Conservation (phyloP, 2,797 vertebrate genomes). For the Kryptolebias ocellatus region DNA sequence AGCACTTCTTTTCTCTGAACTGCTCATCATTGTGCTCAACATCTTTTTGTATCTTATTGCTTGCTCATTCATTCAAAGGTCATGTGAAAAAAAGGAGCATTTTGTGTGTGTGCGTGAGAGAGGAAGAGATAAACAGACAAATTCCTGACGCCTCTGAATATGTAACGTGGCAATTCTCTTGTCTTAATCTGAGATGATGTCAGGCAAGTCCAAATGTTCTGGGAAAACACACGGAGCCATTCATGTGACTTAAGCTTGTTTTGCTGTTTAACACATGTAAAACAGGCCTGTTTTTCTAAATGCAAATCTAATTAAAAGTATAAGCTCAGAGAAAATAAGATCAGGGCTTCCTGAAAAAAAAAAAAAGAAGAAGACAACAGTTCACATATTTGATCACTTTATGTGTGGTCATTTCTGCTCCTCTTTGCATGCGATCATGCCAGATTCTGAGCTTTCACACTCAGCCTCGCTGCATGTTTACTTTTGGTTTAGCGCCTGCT, state of each 20-base stretch:
- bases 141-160: constrained; percentile 50
- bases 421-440: constrained; percentile 24
- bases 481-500: constrained; percentile 82
- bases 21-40: background rate
- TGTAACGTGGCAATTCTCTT: constrained; percentile 46
- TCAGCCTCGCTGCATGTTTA: constrained; percentile 73
- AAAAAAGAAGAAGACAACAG: constrained; percentile 42
- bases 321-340: constrained; percentile 61
- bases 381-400: constrained; percentile 49
- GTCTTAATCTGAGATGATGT: constrained; percentile 46
- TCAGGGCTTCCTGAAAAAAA: constrained; percentile 52
- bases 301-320: constrained; percentile 71
- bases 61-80: constrained; percentile 35
- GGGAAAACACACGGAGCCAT: constrained; percentile 44
- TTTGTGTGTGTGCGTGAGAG: constrained; percentile 6
- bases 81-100: constrained; percentile 54
- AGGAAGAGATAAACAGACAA: constrained; percentile 9
- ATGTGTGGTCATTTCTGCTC: constrained; percentile 45
- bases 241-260: constrained; percentile 60
- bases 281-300: constrained; percentile 53
- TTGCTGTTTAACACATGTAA: constrained; percentile 59
- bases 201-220: constrained; percentile 24
- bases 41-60: constrained; percentile 33
- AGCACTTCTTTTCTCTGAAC: background rate
- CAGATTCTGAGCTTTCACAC: constrained; percentile 46